These are phyloP conservation scores for Sebastes dallii DNA, from an alignment of 2,797 vertebrate genomes.

Conservation along the genomic window DNA sequence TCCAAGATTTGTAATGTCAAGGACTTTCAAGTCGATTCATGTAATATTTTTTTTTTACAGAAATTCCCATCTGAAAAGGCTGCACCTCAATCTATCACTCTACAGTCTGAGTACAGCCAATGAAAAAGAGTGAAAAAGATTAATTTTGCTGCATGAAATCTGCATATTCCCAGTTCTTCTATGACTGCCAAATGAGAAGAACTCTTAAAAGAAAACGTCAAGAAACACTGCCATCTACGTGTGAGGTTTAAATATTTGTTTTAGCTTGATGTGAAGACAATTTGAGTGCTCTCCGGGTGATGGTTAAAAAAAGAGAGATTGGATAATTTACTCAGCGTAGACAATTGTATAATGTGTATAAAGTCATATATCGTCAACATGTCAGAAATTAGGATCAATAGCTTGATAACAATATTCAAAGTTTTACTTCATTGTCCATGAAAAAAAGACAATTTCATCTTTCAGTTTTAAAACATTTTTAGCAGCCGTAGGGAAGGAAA, in stretches of 20 bases:
- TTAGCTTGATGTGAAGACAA: neutral
- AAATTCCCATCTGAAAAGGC: conserved; percentile 6
- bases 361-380: neutral
- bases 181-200: neutral
- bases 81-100: conserved; percentile 10
- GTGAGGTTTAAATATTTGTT: neutral
- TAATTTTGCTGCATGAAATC: neutral
- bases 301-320: neutral
- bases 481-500: too few relatives aligned
- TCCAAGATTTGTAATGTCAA: neutral
- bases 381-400: neutral
- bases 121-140: neutral
- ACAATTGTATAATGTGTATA: neutral
- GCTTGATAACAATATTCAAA: too few relatives aligned
- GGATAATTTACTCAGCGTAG: neutral
- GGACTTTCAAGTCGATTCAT: conserved; percentile 14
- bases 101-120: neutral
- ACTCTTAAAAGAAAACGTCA: neutral
- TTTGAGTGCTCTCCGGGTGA: neutral
- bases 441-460: neutral
- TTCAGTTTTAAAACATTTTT: too few relatives aligned
- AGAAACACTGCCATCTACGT: neutral
- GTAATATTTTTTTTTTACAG: neutral
- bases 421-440: too few relatives aligned
- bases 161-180: neutral